Evolutionary conservation across 1,140 invertebrate genomes (phyloP).

Genomic region (Carposina sasakii): DNA sequence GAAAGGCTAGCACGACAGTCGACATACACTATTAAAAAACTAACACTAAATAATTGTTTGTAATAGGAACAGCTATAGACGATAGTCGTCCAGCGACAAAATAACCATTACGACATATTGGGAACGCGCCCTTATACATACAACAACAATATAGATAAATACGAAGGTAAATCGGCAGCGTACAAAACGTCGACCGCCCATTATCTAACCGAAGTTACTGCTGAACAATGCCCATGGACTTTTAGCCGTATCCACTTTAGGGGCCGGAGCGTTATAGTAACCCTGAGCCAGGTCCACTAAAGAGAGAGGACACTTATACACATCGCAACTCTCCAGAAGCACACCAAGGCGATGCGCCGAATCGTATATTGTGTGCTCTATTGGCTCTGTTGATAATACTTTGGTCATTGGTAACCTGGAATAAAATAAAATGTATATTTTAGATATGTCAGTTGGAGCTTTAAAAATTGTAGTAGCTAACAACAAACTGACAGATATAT

Average conservation of each 20-base stretch:
- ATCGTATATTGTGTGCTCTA: constrained; percentile 79
- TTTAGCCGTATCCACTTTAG: constrained; percentile 30
- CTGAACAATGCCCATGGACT: constrained; percentile 53
- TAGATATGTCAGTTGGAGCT: not conserved
- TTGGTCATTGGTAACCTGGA: constrained; percentile 77
- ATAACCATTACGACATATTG: no score
- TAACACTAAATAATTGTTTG: no score
- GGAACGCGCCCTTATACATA: no score
- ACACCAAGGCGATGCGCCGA: constrained; percentile 74
- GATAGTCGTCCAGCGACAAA: no score
- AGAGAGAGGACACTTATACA: constrained; percentile 80
- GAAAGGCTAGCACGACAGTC: no score
- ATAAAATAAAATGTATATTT: constrained; percentile 15
- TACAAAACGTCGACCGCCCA: no score
- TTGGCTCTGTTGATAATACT: constrained; percentile 76
- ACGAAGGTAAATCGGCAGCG: no score
- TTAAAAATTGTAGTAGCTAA: no score
- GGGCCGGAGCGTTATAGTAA: constrained; percentile 74
- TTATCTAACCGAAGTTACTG: constrained; percentile 39
- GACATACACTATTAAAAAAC: no score
- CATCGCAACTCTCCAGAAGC: constrained; percentile 72
- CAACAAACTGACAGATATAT: no score
- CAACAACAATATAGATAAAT: no score
- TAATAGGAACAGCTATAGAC: no score
- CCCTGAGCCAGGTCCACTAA: constrained; percentile 82